Evolutionary conservation across 2,797 vertebrate species (phyloP).

Genomic region (Tenualosa thibaudeaui): DNA sequence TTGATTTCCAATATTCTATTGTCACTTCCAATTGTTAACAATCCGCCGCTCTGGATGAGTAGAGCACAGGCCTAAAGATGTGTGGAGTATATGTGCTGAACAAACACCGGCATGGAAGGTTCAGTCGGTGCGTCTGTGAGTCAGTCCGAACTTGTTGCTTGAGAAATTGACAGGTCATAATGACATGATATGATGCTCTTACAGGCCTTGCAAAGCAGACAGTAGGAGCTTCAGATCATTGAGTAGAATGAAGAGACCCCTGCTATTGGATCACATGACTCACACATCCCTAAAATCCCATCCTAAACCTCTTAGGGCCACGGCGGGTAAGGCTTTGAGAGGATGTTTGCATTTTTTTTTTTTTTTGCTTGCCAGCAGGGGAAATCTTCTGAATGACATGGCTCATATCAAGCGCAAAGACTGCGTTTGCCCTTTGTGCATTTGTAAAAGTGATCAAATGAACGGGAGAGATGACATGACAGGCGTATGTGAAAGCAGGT

Average conservation of each 20-base stretch:
- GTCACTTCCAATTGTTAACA: slow-evolving; percentile 33
- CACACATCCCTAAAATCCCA: slow-evolving; percentile 26
- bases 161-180: not conserved
- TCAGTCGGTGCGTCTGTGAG: not conserved
- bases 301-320: slow-evolving; percentile 35
- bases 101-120: not conserved
- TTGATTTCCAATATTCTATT: slow-evolving; percentile 43
- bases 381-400: slow-evolving; percentile 25
- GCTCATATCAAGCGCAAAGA: slow-evolving; percentile 15
- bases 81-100: not conserved
- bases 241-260: not conserved
- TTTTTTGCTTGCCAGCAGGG: not conserved
- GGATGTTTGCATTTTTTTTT: not conserved
- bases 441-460: slow-evolving; percentile 6
- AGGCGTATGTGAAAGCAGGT: not conserved
- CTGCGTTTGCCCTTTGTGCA: not conserved
- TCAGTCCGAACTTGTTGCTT: not conserved
- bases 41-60: not conserved
- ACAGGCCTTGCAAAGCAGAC: not conserved
- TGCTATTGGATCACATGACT: not conserved
- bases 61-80: not conserved
- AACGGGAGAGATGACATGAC: not conserved
- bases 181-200: not conserved
- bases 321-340: not conserved
- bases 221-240: not conserved